Evolutionary conservation across 2,888 invertebrate genomes (phyloP).

Genomic region (Chymomyza fuscimana): DNA sequence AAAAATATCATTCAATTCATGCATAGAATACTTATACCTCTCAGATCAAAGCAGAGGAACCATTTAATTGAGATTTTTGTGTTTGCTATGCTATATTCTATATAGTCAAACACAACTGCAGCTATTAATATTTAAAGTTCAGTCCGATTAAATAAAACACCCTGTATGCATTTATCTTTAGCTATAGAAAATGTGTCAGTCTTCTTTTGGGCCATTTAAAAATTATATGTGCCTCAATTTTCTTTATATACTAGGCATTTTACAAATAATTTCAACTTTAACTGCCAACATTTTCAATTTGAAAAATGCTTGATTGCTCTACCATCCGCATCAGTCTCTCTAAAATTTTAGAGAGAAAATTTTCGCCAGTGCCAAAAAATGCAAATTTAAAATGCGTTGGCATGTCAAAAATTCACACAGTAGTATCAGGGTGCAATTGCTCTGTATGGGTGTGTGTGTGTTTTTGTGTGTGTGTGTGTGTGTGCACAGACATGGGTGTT

Average conservation of each 20-base stretch:
- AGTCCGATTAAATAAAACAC: no score
- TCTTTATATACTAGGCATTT: conserved; percentile 48
- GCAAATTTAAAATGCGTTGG: conserved; percentile 74
- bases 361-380: conserved; percentile 67
- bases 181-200: neutral
- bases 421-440: neutral
- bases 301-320: neutral
- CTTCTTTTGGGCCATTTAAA: conserved; percentile 6
- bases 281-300: conserved; percentile 14
- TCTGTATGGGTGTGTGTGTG: neutral
- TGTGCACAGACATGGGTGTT: neutral
- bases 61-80: no score
- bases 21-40: no score
- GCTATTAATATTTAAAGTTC: no score
- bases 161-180: neutral
- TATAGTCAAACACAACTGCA: no score
- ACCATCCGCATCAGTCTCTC: neutral
- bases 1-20: no score
- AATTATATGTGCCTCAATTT: conserved; percentile 20
- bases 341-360: conserved; percentile 49
- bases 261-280: conserved; percentile 43
- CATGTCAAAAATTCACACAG: conserved; percentile 60
- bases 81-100: no score
- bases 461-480: conserved; percentile 3
- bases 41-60: no score